phyloP scores from a whole-genome alignment of 2,113 vertebrate genomes.

The Nibea albiflora region DNA sequence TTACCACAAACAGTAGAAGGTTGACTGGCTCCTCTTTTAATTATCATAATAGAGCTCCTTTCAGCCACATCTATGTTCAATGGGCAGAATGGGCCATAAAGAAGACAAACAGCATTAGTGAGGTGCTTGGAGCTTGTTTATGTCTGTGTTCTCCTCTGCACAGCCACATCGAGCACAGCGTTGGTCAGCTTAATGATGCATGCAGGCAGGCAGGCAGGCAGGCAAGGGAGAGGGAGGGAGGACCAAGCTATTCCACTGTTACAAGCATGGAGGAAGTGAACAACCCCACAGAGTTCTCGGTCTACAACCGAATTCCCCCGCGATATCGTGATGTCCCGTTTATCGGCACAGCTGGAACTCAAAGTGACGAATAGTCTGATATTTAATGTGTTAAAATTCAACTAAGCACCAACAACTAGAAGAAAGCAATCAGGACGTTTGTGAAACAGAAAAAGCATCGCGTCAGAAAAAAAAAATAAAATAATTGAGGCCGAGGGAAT shows the following conservation, averaged over 20 bases:
- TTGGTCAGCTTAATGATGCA: slow-evolving; percentile 77
- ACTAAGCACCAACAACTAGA: neutral
- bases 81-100: slow-evolving; percentile 66
- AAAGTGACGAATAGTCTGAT: neutral
- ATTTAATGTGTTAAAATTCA: neutral
- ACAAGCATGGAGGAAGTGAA: slow-evolving; percentile 43
- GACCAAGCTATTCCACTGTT: slow-evolving; percentile 39
- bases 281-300: slow-evolving; percentile 10
- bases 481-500: neutral
- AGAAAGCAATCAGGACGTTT: neutral
- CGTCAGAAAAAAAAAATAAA: neutral
- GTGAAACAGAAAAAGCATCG: neutral
- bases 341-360: neutral
- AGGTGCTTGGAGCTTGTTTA: slow-evolving; percentile 73
- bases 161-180: slow-evolving; percentile 55
- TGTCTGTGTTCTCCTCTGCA: slow-evolving; percentile 35
- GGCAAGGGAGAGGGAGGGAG: slow-evolving; percentile 19
- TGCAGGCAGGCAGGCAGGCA: slow-evolving; percentile 34
- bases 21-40: slow-evolving; percentile 40
- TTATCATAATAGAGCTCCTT: slow-evolving; percentile 50
- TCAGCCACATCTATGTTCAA: slow-evolving; percentile 57
- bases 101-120: slow-evolving; percentile 73
- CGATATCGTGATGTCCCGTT: neutral
- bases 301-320: neutral
- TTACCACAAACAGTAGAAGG: slow-evolving; percentile 12